Evolutionary conservation across 2,888 invertebrate species (phyloP).

Genomic region (Trichopoda pennipes): DNA sequence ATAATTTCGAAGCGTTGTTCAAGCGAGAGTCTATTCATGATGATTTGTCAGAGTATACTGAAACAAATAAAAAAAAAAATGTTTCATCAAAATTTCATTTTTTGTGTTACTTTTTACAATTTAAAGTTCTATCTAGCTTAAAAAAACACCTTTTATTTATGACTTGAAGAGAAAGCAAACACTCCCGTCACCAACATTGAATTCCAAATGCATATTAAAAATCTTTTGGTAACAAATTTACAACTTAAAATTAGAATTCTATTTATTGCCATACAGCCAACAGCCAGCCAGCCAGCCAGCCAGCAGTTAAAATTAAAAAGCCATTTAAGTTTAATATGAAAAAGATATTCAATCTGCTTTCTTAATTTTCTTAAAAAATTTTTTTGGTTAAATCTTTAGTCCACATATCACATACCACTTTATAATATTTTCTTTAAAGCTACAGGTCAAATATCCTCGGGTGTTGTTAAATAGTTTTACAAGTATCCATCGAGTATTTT

Average conservation of each 20-base stretch:
- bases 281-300: conserved; percentile 1
- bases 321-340: conserved; percentile 11
- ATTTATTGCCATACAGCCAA: conserved; percentile 2
- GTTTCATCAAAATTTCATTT: no score
- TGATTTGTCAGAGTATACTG: no score
- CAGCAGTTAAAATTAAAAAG: conserved; percentile 14
- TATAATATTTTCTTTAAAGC: background rate
- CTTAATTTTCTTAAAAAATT: conserved; percentile 10
- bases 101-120: no score
- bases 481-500: background rate
- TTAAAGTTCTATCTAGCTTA: no score
- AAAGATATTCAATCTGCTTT: conserved; percentile 26
- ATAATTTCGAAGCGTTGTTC: no score
- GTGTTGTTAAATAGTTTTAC: conserved; percentile 14
- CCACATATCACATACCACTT: background rate
- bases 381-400: background rate
- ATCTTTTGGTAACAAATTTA: conserved; percentile 38
- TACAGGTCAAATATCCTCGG: conserved; percentile 23
- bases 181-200: no score
- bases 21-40: no score
- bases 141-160: no score
- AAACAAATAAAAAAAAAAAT: no score
- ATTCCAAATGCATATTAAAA: conserved; percentile 27
- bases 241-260: conserved; percentile 28
- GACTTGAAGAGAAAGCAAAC: no score